phyloP scores from a whole-genome alignment of 2,888 invertebrate genomes.

The Scaptomyza cyrtandrae region DNA sequence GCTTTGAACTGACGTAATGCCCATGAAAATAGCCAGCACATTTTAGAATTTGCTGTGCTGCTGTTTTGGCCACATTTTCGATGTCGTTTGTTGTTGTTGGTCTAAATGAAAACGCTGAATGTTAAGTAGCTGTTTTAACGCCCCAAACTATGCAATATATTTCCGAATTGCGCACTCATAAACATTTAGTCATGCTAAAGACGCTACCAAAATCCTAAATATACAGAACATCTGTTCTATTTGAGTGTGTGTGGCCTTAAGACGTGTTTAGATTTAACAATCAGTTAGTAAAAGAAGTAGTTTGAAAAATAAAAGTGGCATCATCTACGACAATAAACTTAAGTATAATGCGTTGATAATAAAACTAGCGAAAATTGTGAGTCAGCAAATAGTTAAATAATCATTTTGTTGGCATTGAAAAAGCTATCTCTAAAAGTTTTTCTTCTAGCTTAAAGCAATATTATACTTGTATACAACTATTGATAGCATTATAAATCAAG shows the following conservation, averaged over 20 bases:
- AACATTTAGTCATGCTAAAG: slow-evolving; percentile 33
- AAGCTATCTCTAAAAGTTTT: background rate
- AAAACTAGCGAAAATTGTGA: background rate
- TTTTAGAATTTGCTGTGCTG: slow-evolving; percentile 37
- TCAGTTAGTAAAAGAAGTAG: background rate
- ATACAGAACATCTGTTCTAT: slow-evolving; percentile 30
- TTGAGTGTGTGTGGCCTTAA: background rate
- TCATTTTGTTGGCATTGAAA: background rate
- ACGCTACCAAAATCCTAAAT: slow-evolving; percentile 35
- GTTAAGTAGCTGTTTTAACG: slow-evolving; percentile 45
- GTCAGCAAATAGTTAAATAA: background rate
- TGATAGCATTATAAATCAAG: slow-evolving; percentile 35
- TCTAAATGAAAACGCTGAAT: slow-evolving; percentile 42
- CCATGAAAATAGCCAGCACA: slow-evolving; percentile 64
- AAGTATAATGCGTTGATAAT: background rate
- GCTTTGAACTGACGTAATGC: slow-evolving; percentile 70
- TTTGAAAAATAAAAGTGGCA: slow-evolving; percentile 1
- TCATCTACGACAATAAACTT: slow-evolving; percentile 5
- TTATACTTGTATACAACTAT: background rate
- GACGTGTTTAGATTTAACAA: slow-evolving; percentile 41
- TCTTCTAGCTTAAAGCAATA: background rate
- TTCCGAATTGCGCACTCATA: slow-evolving; percentile 21
- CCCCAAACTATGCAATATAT: slow-evolving; percentile 48
- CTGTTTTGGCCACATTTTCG: slow-evolving; percentile 38
- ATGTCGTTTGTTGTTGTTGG: slow-evolving; percentile 23